These are phyloP conservation scores for Telmatherina bonti DNA, from an alignment of 2,797 vertebrate genomes.

Conservation along the genomic window DNA sequence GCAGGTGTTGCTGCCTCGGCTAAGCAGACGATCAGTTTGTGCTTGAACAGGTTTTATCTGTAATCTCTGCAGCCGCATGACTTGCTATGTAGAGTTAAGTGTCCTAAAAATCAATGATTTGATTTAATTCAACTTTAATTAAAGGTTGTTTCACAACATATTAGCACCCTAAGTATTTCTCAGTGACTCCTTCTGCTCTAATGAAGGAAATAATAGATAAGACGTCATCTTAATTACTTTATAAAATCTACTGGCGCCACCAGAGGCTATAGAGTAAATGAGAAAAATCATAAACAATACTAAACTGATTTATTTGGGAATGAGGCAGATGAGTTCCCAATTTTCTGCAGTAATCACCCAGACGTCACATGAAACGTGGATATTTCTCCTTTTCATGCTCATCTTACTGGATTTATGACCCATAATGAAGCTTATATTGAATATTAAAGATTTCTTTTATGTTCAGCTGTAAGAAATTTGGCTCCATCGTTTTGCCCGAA, in stretches of 20 bases:
- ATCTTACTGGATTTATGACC: slow-evolving; percentile 7
- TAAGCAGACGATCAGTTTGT: neutral
- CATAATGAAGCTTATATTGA: neutral
- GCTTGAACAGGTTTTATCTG: neutral
- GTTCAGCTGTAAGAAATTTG: neutral
- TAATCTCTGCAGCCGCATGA: neutral
- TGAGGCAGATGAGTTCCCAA: slow-evolving; percentile 8
- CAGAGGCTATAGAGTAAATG: slow-evolving; percentile 14
- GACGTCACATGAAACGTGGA: neutral
- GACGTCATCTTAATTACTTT: slow-evolving; percentile 36
- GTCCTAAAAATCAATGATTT: slow-evolving; percentile 36
- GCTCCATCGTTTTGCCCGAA: neutral
- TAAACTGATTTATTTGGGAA: slow-evolving; percentile 31
- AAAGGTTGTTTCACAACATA: slow-evolving; percentile 27
- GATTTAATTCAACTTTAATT: slow-evolving; percentile 35
- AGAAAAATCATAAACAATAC: slow-evolving; percentile 30
- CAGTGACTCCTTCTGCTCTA: slow-evolving; percentile 6
- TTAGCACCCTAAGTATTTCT: slow-evolving; percentile 6
- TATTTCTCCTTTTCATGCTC: neutral
- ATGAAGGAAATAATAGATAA: slow-evolving; percentile 34
- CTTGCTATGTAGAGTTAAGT: neutral
- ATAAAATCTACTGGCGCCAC: slow-evolving; percentile 25
- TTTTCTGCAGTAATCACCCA: neutral
- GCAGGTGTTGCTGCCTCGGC: neutral
- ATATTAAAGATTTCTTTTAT: neutral